phyloP scores from a whole-genome alignment of 2,888 invertebrate species.

The Punctoribates punctum region DNA sequence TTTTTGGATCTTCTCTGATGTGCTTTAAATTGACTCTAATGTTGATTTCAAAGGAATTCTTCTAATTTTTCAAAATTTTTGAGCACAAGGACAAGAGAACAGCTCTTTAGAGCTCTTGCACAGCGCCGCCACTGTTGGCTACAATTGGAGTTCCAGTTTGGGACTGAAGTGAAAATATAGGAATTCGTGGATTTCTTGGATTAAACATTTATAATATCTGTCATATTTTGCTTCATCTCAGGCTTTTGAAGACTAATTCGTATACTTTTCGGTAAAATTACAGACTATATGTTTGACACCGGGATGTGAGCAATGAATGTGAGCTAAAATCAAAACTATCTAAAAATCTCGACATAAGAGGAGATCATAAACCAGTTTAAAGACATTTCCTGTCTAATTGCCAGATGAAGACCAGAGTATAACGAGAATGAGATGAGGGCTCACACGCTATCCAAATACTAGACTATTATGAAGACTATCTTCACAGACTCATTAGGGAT shows the following conservation, averaged over 20 bases:
- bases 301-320: too few species aligned
- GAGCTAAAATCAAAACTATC: neutral
- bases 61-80: slow-evolving; percentile 10
- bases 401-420: slow-evolving; percentile 13
- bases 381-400: slow-evolving; percentile 37
- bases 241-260: too few species aligned
- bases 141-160: neutral
- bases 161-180: neutral
- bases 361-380: slow-evolving; percentile 15
- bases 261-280: too few species aligned
- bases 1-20: neutral
- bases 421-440: slow-evolving; percentile 12
- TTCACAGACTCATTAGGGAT: slow-evolving; percentile 31
- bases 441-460: slow-evolving; percentile 33
- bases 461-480: slow-evolving; percentile 6
- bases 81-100: slow-evolving; percentile 4
- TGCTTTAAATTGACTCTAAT: slow-evolving; percentile 10
- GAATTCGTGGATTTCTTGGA: neutral
- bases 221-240: too few species aligned
- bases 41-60: slow-evolving; percentile 4
- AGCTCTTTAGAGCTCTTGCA: too few species aligned
- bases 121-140: neutral
- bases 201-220: neutral
- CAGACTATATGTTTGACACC: too few species aligned
- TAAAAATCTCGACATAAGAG: slow-evolving; percentile 11